phyloP scores from a whole-genome alignment of 2,888 invertebrate species.

The Drosophila maculinotata region DNA sequence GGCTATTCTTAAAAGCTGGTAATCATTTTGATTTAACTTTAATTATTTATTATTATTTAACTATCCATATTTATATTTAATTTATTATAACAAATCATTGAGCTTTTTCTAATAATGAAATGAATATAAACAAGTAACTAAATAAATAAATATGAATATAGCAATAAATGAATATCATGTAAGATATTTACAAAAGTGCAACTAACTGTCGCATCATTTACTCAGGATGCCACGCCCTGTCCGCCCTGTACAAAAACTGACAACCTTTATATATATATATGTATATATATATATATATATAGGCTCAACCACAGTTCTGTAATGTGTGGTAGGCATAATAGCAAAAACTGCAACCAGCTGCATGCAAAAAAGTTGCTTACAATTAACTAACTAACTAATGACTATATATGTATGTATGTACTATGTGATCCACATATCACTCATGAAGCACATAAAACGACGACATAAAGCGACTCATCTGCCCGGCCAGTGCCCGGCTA shows the following conservation, averaged over 20 bases:
- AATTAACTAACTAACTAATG: conserved; percentile 38
- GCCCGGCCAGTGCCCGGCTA: no score
- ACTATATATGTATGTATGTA: neutral
- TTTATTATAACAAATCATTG: no score
- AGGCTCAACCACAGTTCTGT: conserved; percentile 42
- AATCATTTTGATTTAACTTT: no score
- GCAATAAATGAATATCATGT: no score
- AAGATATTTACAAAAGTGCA: no score
- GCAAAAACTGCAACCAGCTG: conserved; percentile 29
- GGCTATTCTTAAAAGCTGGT: no score
- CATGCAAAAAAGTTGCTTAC: conserved; percentile 1
- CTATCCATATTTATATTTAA: no score
- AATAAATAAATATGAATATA: neutral
- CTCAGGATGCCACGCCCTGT: neutral
- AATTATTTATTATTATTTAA: no score
- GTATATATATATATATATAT: neutral
- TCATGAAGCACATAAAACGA: conserved; percentile 25
- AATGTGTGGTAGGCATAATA: conserved; percentile 7
- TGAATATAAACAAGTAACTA: neutral
- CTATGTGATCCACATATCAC: conserved; percentile 34
- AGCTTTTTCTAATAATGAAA: no score
- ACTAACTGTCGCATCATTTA: conserved; percentile 31
- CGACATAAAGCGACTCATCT: conserved; percentile 31
- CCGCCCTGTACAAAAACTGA: conserved; percentile 1
- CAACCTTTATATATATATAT: neutral